Evolutionary conservation across 2,888 invertebrate genomes (phyloP).

Genomic region (Drosophila multiciliata): DNA sequence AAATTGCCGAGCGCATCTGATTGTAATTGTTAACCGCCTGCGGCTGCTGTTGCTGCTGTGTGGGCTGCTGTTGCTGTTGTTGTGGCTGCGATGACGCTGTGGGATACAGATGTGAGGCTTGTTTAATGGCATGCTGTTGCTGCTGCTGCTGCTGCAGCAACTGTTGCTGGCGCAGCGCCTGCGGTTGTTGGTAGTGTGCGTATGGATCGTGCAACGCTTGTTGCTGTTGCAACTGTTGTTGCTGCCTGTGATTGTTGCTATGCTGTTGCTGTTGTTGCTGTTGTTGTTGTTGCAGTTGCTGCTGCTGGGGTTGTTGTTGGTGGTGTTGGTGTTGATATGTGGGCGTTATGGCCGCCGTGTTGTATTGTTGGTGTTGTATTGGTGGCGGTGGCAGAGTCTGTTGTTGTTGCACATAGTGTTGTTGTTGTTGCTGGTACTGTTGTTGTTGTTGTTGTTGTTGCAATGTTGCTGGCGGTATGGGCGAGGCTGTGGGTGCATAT

Average conservation of each 20-base stretch:
- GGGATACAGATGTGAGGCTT: constrained; percentile 85
- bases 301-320: constrained; percentile 71
- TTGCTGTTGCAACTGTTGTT: constrained; percentile 58
- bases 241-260: constrained; percentile 54
- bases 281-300: constrained; percentile 55
- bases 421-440: constrained; percentile 69
- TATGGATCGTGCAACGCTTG: constrained; percentile 68
- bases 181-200: constrained; percentile 72
- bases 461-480: constrained; percentile 60
- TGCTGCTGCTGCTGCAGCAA: constrained; percentile 71
- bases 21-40: constrained; percentile 80
- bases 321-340: constrained; percentile 82
- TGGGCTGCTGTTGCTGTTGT: constrained; percentile 70
- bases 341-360: constrained; percentile 83
- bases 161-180: constrained; percentile 77
- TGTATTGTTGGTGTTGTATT: constrained; percentile 85
- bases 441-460: constrained; percentile 66
- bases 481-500: constrained; percentile 83
- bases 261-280: constrained; percentile 50
- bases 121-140: constrained; percentile 81
- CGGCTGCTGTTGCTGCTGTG: constrained; percentile 77
- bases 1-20: constrained; percentile 83
- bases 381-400: constrained; percentile 83
- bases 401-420: constrained; percentile 74
- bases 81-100: constrained; percentile 71